These are phyloP conservation scores for Megalonaias nervosa DNA, from an alignment of 1,140 invertebrate species.

Conservation along the genomic window DNA sequence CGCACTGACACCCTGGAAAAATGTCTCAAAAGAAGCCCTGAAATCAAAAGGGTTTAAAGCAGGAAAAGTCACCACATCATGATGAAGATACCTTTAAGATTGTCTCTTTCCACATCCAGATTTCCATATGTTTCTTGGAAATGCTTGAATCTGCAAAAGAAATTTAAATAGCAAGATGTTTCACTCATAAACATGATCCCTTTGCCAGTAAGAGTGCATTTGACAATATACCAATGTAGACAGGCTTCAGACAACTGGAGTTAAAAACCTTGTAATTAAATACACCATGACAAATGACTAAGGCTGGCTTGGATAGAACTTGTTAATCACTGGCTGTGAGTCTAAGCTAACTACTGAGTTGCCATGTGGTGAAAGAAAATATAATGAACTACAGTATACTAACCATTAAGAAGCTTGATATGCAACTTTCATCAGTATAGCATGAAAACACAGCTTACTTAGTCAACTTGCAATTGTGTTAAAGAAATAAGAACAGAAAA, in stretches of 20 bases:
- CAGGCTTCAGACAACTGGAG: not conserved
- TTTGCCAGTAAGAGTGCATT: not conserved
- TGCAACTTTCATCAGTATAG: no score
- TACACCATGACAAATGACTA: no score
- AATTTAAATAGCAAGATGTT: not conserved
- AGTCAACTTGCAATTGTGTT: no score
- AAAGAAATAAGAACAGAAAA: no score
- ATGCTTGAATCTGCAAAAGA: slow-evolving; percentile 47
- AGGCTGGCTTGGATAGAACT: no score
- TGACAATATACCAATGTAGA: not conserved
- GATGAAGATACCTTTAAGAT: slow-evolving; percentile 50
- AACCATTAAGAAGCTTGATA: no score
- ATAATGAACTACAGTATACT: no score
- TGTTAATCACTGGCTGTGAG: not conserved
- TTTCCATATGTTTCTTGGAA: slow-evolving; percentile 63
- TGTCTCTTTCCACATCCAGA: slow-evolving; percentile 54
- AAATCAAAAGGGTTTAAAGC: not conserved
- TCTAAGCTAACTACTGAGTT: no score
- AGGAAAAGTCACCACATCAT: no score
- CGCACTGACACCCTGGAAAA: no score
- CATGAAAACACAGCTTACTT: no score
- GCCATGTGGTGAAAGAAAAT: not conserved
- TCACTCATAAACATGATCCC: not conserved
- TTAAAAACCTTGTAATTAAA: not conserved
- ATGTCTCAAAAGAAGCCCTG: not conserved